phyloP scores from a whole-genome alignment of 2,888 invertebrate genomes.

The Acronicta aceris region DNA sequence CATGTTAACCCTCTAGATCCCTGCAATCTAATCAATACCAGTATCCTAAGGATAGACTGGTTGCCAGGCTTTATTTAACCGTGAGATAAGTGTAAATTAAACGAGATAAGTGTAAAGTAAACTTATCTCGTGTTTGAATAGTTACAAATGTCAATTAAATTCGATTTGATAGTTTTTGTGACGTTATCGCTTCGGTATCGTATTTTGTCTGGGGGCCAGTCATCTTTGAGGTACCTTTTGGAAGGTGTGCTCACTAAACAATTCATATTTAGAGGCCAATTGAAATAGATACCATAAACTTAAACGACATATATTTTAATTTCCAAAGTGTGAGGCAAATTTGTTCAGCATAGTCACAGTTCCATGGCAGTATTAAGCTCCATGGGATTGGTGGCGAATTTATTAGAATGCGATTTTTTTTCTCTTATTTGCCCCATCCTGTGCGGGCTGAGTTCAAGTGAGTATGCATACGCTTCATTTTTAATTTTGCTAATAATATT shows the following conservation, averaged over 20 bases:
- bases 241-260: neutral
- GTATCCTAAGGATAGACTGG: no score
- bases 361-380: slow-evolving; percentile 27
- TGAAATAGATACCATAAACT: neutral
- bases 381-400: slow-evolving; percentile 45
- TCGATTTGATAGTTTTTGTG: no score
- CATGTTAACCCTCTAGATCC: no score
- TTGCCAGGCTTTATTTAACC: no score
- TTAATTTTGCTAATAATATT: slow-evolving; percentile 13
- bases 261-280: no score
- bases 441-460: slow-evolving; percentile 36
- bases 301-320: neutral
- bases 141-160: no score
- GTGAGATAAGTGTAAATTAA: no score
- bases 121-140: no score
- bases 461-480: slow-evolving; percentile 24
- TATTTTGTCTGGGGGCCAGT: neutral
- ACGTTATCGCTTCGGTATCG: no score
- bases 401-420: slow-evolving; percentile 37
- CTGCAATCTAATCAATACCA: no score
- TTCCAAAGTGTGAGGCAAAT: slow-evolving; percentile 6
- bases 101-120: no score
- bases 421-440: slow-evolving; percentile 37
- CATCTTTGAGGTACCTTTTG: slow-evolving; percentile 1
- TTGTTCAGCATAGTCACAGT: neutral